A percentile compares a stretch with the other conserved stretches of the same genome.
Conservation (phyloP, 2,888 invertebrate species). For the Danaus chrysippus region DNA sequence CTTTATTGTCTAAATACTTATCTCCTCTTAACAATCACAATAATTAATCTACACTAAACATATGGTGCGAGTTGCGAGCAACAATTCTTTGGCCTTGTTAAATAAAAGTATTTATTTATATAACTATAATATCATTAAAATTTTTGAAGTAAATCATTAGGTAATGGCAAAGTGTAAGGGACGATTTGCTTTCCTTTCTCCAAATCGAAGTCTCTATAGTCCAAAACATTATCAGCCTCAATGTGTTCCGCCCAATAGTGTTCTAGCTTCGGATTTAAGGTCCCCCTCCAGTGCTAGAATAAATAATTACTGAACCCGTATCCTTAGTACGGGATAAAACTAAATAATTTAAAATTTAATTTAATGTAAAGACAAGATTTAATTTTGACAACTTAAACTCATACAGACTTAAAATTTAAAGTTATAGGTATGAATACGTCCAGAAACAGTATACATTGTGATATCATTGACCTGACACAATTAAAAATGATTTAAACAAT, state of each 20-base stretch:
- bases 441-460: background rate
- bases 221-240: constrained; percentile 54
- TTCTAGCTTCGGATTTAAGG: constrained; percentile 53
- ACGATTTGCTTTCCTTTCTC: constrained; percentile 53
- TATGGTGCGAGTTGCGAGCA: background rate
- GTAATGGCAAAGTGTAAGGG: constrained; percentile 70
- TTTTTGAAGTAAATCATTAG: constrained; percentile 34
- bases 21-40: too few relatives aligned
- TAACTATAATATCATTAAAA: background rate
- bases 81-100: background rate
- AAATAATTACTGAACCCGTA: constrained; percentile 8
- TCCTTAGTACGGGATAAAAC: too few relatives aligned
- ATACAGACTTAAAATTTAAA: too few relatives aligned
- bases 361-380: constrained; percentile 3
- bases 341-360: constrained; percentile 8
- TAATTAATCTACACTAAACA: background rate
- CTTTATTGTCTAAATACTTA: too few relatives aligned
- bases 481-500: constrained; percentile 2
- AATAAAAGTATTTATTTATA: background rate
- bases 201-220: constrained; percentile 64
- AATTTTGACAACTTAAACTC: too few relatives aligned
- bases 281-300: constrained; percentile 76
- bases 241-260: constrained; percentile 74
- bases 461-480: constrained; percentile 7
- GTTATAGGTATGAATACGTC: too few relatives aligned